Base-by-base conservation (phyloP, 1,140 invertebrate species). In the Drosophila bocki region DNA sequence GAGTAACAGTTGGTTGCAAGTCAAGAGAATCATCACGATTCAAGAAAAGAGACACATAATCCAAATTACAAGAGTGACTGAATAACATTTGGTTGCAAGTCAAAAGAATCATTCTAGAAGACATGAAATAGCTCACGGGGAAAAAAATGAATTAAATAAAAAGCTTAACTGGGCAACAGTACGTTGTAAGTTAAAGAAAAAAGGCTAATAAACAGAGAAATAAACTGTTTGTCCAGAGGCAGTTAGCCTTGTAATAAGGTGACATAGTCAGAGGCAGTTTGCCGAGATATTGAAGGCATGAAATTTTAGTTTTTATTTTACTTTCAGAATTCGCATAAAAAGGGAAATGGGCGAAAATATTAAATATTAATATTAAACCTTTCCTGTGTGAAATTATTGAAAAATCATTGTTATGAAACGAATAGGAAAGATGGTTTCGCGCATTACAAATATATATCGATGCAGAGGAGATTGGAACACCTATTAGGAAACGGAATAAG, bases 371-470 rank as follows among this genome's bases (percentile, higher is more conserved):
- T 22, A 22, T 54, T 1, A 68, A 68, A 68, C 64, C 56, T 39
- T 67, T 67, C 35, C 37, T 41, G 22, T 58, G 44, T 19, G 42
- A 58, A 29, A 42, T 26, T 9, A 58, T 67, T 32, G 54, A 58
- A 33, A 67, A 42, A 57, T 29, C 41, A 22, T 17, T 65, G 22
- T 39, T 56, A 17, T 33, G 44, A 12, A 33, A 15, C n/a, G 53
- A 65, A 13, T 57, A 22, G 32, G 51, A 56, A 47, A 56, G 17
- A 48, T 65, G 63, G 63, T 35, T 65, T 37, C 42, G 53, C 17
- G 29, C 60, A 15, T 71, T 65, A 45, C 26, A 58, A 48, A 59
- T 71, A 56, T 71, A 71, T 39, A 33, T 63, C 41, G 37, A 60
- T 26, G 54, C 54, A 32, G 61, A 59, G 33, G 60, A 53, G 17